Base-by-base conservation (phyloP, 1,140 invertebrate genomes). In the Ganaspis sp. region DNA sequence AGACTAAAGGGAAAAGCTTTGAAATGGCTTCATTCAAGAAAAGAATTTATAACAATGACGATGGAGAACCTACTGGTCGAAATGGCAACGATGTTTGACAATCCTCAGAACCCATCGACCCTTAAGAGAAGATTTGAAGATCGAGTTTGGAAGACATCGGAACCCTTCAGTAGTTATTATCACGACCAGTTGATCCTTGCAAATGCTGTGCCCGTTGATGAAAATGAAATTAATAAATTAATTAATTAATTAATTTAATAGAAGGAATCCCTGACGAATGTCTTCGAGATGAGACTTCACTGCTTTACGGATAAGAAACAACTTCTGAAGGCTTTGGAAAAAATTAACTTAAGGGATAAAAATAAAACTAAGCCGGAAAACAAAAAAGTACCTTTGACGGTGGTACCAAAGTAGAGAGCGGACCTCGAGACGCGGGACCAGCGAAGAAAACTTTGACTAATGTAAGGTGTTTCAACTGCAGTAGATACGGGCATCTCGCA, bases 11-110 rank as follows among this genome's bases (percentile, higher is more conserved):
- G 15, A 9, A 69, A 64, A 53, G 79, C 79, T n/a, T 12, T 40
- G 6, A 70, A 17, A 29, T 80, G 75, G 79, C 75, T 77, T 26
- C 79, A 77, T 53, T 80, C 75, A 3, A 75, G 69, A 45, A 3
- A 42, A 0, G 73, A 77, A 29, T 70, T 77, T 58, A 23, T 80
- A 29, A 45, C 1, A 4, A n/a, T 77, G 58, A 23, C 40, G 1
- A 15, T 70, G 4, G n/a, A 38, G 4, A 21, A 75, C 15, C 42
- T 80, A 17, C 19, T 77, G 6, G 15, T 21, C 0, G 26, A 69
- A 17, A 70, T 80, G 73, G 17, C n/a, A 53, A 29, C 19, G 0
- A 72, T 80, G 72, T 78, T 58, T 17, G 49, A 72, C 26, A 40
- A 74, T 4, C 69, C 69, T 21, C 15, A 49, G 0, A 58, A 38